These are phyloP conservation scores for Takifugu rubripes DNA, from an alignment of 2,797 vertebrate genomes.

Conservation along the genomic window DNA sequence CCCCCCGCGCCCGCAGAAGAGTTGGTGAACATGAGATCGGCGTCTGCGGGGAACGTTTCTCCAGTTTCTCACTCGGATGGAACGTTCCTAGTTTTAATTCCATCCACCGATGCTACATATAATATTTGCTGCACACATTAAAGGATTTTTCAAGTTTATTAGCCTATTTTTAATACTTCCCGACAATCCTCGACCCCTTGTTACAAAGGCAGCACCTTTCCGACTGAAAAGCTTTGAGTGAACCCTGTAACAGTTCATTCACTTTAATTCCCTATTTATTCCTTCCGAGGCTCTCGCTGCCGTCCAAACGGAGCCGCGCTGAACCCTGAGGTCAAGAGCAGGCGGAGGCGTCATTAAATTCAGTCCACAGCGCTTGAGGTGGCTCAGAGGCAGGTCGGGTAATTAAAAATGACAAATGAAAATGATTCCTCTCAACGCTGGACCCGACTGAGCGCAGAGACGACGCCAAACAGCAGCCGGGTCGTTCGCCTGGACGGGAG, in stretches of 20 bases:
- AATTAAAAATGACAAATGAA: constrained; percentile 59
- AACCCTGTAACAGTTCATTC: too few species aligned
- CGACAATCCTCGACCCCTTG: too few species aligned
- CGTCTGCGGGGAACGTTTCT: too few species aligned
- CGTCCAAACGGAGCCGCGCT: neutral
- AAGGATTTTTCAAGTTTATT: too few species aligned
- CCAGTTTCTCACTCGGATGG: too few species aligned
- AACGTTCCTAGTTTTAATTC: neutral
- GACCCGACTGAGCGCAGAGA: neutral
- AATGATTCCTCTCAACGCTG: neutral
- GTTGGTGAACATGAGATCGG: constrained; percentile 25
- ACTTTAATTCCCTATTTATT: constrained; percentile 10
- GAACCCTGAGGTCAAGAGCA: too few species aligned
- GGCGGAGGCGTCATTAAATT: too few species aligned
- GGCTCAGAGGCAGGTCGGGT: constrained; percentile 31
- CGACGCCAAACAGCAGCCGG: neutral
- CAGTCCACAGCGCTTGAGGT: neutral
- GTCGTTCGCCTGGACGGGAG: neutral
- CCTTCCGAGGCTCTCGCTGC: neutral
- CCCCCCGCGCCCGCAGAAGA: neutral
- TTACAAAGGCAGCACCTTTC: too few species aligned
- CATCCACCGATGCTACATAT: neutral
- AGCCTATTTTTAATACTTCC: too few species aligned
- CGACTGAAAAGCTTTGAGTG: too few species aligned
- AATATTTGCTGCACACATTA: too few species aligned